Base-by-base conservation (phyloP, 92 coral and sea anemone species). In the Phenganax marumi region DNA sequence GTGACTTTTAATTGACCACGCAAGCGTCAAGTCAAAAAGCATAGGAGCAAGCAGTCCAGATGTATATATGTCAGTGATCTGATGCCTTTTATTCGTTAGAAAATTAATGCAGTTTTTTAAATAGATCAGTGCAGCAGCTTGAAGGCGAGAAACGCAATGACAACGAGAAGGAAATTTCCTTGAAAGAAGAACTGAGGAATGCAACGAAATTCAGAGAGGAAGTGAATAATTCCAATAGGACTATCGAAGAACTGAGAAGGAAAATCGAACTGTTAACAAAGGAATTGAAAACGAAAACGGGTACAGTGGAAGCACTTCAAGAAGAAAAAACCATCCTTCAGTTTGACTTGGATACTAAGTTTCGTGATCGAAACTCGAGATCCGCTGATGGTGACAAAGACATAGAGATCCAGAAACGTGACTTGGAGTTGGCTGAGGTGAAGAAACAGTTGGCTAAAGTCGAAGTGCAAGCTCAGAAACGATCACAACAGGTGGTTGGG, bases 321-420 rank as follows among this genome's bases (percentile, higher is more conserved):
- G 91, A 87, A 70, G 93, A 86, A 52, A 82, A 80, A 50, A 84
- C 91, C 5, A 68, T 90, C 22, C 89, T 90, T 50, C 95, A 89
- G 68, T 82, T 90, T 57, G 93, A 95, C 53, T 83, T 89, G 81
- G 98, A 95, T 55, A 92, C 84, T 73, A 83, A 65, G 23, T 82
- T 86, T 1, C 95, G 93, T 11, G 93, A 71, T 63, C 74, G 88
- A 48, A 88, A 89, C 51, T 73, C 90, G 58, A 91, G 91, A 65
- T 83, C 90, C 4, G 64, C 76, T 16, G 85, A 86, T 50, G 82
- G 77, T 12, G 88, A 86, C 23, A 83, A 90, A 24, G 85, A 83
- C 19, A 73, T 69, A n/a, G 66, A 73, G 66, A 81, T 81, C 26
- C 79, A 84, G 7, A 48, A 75, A 22, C 84, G 84, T 13, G 81